Percentiles rank a stretch among this genome's conserved stretches.
Evolutionary conservation across 2,797 vertebrate genomes (phyloP).

Genomic region (Chelon auratus): DNA sequence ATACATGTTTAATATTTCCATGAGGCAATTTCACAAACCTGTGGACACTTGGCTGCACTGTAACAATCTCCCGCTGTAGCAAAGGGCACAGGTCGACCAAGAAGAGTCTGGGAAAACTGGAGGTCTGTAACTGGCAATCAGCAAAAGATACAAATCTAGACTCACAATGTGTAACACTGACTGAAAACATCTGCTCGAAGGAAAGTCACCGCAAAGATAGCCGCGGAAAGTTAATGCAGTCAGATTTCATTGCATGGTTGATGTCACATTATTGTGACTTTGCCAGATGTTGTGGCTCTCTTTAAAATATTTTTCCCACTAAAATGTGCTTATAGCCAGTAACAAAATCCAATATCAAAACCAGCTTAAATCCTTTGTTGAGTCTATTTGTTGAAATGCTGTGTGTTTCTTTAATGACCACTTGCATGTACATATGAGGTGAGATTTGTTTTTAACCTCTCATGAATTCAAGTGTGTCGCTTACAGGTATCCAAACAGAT

Average conservation of each 20-base stretch:
- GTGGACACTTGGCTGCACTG: constrained; percentile 95
- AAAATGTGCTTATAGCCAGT: not conserved
- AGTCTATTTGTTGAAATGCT: not conserved
- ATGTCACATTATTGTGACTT: constrained; percentile 27
- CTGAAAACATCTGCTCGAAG: constrained; percentile 45
- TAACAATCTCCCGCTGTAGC: constrained; percentile 98
- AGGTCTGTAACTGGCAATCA: constrained; percentile 91
- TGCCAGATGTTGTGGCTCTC: constrained; percentile 25
- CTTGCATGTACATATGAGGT: not conserved
- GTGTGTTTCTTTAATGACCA: not conserved
- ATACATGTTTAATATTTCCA: no score
- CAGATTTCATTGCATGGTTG: constrained; percentile 8
- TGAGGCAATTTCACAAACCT: constrained; percentile 83
- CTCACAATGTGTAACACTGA: constrained; percentile 45
- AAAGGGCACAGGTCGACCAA: constrained; percentile 91
- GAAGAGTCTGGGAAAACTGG: constrained; percentile 89
- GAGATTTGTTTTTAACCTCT: not conserved
- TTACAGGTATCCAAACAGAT: not conserved
- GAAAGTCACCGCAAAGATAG: constrained; percentile 40
- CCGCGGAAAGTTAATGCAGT: constrained; percentile 16
- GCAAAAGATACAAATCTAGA: constrained; percentile 46
- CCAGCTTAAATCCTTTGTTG: not conserved
- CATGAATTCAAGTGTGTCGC: not conserved
- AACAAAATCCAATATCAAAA: constrained; percentile 1
- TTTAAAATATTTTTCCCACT: not conserved